phyloP scores from a whole-genome alignment of 2,797 vertebrate species.

The Muscicapa striata region DNA sequence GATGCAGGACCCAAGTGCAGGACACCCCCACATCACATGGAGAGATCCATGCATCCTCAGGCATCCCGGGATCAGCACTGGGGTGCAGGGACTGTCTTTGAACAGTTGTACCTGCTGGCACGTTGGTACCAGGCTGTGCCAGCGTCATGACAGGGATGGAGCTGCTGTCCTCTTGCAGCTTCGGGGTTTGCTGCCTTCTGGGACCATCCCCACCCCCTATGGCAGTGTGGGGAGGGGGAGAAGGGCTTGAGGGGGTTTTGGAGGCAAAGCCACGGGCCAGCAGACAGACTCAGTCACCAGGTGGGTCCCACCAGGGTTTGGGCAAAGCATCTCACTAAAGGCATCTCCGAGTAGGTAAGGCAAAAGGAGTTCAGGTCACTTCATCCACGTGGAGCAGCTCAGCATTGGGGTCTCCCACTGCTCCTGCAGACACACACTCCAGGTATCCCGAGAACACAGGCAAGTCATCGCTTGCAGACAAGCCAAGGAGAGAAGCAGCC shows the following conservation, averaged over 20 bases:
- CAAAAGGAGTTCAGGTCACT: slow-evolving; percentile 80
- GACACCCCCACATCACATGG: not conserved
- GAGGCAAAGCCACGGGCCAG: not conserved
- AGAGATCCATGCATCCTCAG: accelerated
- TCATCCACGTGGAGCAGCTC: not conserved
- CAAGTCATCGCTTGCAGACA: not conserved
- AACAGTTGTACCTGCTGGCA: not conserved
- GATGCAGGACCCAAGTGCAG: not conserved
- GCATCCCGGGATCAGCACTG: not conserved
- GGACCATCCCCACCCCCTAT: not conserved
- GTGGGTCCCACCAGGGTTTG: slow-evolving; percentile 2
- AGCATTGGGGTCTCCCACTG: not conserved
- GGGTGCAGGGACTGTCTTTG: not conserved
- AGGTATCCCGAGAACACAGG: not conserved
- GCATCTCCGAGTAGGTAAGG: slow-evolving; percentile 93
- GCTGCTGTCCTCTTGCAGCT: not conserved
- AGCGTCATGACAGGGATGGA: accelerated
- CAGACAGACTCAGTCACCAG: not conserved
- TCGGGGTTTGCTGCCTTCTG: not conserved
- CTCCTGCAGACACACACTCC: not conserved
- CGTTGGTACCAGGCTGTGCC: not conserved
- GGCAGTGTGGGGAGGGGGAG: too few relatives aligned
- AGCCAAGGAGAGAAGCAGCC: not conserved
- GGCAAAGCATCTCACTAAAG: slow-evolving; percentile 81
- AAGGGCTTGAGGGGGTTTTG: not conserved